These are phyloP conservation scores for Taxidea taxus DNA, from an alignment of 2,113 vertebrate species.

Conservation along the genomic window DNA sequence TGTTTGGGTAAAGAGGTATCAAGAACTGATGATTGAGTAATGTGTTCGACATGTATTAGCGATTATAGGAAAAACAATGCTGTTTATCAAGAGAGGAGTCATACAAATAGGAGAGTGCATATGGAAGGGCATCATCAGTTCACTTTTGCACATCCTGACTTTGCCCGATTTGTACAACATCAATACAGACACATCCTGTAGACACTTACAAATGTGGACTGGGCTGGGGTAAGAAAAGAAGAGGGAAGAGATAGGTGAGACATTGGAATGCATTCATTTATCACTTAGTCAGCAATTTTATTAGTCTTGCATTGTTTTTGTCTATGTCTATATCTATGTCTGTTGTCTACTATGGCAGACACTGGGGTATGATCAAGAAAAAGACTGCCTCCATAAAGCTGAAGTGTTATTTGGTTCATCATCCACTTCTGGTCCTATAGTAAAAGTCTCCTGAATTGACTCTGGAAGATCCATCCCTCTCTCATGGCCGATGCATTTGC, in stretches of 20 bases:
- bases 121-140: too few species aligned
- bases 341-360: background rate
- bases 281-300: background rate
- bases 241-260: background rate
- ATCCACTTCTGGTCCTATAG: background rate
- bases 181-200: background rate
- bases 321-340: too few species aligned
- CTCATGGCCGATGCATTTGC: background rate
- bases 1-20: background rate
- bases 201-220: background rate
- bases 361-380: background rate
- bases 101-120: background rate
- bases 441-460: background rate
- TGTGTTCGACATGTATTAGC: background rate
- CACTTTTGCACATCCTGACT: background rate
- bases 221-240: background rate
- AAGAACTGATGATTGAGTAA: background rate
- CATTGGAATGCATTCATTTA: background rate
- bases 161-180: background rate
- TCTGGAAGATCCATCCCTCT: background rate
- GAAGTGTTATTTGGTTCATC: background rate
- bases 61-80: rapidly evolving
- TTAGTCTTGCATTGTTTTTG: background rate
- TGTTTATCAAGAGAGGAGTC: background rate
- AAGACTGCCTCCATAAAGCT: background rate